A percentile compares a stretch with the other conserved stretches of the same genome.
These are phyloP conservation scores for Porites cylindrica DNA, from an alignment of 92 coral and sea anemone species.

Conservation along the genomic window DNA sequence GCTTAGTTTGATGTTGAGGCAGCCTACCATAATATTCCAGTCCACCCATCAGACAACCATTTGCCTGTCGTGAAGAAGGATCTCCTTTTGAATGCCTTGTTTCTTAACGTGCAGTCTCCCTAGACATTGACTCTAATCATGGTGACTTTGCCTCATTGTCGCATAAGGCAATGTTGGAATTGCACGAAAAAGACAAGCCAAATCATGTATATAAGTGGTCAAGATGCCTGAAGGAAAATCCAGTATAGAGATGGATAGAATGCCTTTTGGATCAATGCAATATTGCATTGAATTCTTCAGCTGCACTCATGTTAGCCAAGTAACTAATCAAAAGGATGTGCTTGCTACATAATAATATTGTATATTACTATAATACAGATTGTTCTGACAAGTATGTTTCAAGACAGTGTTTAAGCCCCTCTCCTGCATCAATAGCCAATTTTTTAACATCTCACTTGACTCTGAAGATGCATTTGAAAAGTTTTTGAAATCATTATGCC, in stretches of 20 bases:
- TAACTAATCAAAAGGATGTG: background rate
- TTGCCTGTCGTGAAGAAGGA: conserved; percentile 8
- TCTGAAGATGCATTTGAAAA: too few relatives aligned
- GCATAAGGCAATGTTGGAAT: conserved; percentile 35
- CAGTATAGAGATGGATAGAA: conserved; percentile 56
- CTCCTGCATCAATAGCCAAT: too few relatives aligned
- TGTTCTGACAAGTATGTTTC: too few relatives aligned
- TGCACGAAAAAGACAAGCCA: conserved; percentile 37
- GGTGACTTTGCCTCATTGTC: conserved; percentile 33
- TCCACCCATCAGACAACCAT: background rate
- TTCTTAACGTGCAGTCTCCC: conserved; percentile 14
- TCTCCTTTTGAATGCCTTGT: conserved; percentile 19
- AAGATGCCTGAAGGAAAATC: conserved; percentile 26
- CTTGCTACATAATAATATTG: too few relatives aligned
- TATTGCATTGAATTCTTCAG: conserved; percentile 68
- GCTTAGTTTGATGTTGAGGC: too few relatives aligned
- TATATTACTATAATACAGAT: too few relatives aligned
- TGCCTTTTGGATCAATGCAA: conserved; percentile 78
- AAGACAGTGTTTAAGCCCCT: too few relatives aligned
- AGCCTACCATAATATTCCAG: too few relatives aligned
- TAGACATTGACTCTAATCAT: conserved; percentile 47
- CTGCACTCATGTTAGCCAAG: conserved; percentile 77
- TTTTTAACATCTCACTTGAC: too few relatives aligned
- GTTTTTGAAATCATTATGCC: too few relatives aligned
- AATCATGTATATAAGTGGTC: conserved; percentile 66